Evolutionary conservation across 2,113 vertebrate genomes (phyloP).

Genomic region (Taxidea taxus): DNA sequence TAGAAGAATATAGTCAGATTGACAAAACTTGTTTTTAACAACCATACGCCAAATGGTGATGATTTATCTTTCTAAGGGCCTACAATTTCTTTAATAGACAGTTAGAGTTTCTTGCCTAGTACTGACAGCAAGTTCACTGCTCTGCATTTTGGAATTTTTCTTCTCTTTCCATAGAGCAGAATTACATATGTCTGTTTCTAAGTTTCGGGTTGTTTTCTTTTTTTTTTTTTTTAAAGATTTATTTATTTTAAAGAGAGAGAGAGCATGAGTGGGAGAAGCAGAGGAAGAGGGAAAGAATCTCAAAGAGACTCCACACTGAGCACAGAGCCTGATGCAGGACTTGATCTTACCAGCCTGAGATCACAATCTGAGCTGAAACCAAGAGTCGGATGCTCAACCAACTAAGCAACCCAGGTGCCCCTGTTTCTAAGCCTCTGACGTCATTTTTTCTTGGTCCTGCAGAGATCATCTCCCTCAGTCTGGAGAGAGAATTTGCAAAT

Average conservation of each 20-base stretch:
- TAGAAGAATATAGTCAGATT: background rate
- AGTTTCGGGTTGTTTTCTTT: background rate
- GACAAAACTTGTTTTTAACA: conserved; percentile 49
- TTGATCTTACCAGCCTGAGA: background rate
- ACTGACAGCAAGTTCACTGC: conserved; percentile 2
- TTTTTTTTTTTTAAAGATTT: background rate
- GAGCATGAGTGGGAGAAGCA: background rate
- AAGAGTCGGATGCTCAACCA: background rate
- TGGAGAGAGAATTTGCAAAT: background rate
- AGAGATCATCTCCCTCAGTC: background rate
- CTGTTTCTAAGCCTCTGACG: conserved; percentile 33
- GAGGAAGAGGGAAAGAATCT: background rate
- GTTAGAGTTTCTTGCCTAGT: background rate
- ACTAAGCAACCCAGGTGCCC: background rate
- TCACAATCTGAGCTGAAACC: background rate
- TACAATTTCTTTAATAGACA: conserved; percentile 22
- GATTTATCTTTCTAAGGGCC: conserved; percentile 44
- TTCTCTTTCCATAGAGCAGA: conserved; percentile 15
- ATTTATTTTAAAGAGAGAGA: background rate
- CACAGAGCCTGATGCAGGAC: background rate
- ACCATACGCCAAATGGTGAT: conserved; percentile 6
- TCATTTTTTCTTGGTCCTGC: background rate
- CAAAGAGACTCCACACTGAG: background rate
- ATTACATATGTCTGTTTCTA: conserved; percentile 31
- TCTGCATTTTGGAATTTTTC: background rate